Evolutionary conservation across 2,888 invertebrate species (phyloP), one percentile per base, ranked within the genome.

Genomic region (Rotaria sp.): DNA sequence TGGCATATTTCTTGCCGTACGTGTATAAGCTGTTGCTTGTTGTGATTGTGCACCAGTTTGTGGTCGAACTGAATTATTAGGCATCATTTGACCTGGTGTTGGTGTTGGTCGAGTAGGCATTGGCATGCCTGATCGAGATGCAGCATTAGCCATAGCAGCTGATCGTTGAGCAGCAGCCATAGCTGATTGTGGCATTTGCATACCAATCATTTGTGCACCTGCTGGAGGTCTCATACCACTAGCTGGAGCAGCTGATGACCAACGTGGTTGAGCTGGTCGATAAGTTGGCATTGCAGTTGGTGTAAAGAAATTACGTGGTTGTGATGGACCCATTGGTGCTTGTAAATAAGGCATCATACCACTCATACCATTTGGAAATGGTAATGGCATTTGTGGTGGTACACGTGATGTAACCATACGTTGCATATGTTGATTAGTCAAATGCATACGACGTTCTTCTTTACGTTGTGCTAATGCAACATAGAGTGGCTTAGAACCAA

Each of bases 401-500:
- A 86, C n/a, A 45, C 86, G 86, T 24, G 85, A 41, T 26, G 86
- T 86, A 4, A 75, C 59, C 35, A 86, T 41, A 48, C 86, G 67
- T 59, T 86, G 86, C 86, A 86, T 86, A 80, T 86, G 85, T 50
- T 86, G 86, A 57, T 85, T 85, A 0, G 86, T 85, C n/a, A 86
- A 75, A 41, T 86, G 86, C 48, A 96, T 95, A 90, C 97, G 96
- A 87, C 99, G 94, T 91, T 99, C 99, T 30, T 96, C 95, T 92
- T 97, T 97, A 93, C 99, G 99, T 92, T 99, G 99, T 85, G 99
- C 99, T 88, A 98, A 94, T 55, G 97, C 97, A 24, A 98, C 98
- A 92, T 96, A 98, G 89, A 99, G 92, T 50, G 88, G 88, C 55
- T 84, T 85, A 3, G 84, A 52, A 48, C 87, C 87, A 80, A 87